phyloP scores from a whole-genome alignment of 1,140 invertebrate species.

The Pseudoatta argentina region DNA sequence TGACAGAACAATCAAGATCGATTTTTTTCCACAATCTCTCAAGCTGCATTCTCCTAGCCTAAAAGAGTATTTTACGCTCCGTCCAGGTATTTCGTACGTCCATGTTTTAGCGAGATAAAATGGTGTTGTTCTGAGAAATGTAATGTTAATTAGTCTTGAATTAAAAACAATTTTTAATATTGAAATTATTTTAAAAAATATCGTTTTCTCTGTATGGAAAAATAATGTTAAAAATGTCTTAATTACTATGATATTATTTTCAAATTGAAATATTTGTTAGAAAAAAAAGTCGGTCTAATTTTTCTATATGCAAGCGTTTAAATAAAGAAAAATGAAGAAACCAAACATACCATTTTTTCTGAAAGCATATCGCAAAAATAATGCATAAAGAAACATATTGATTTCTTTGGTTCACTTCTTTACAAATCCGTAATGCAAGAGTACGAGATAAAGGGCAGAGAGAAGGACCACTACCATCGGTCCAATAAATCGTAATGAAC shows the following conservation, averaged over 20 bases:
- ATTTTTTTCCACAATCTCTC: too few relatives aligned
- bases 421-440: constrained; percentile 20
- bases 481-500: constrained; percentile 68
- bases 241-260: not conserved
- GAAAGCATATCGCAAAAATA: not conserved
- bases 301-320: not conserved
- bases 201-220: not conserved
- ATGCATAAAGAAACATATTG: not conserved
- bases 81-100: too few relatives aligned
- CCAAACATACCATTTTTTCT: not conserved
- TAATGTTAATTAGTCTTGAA: constrained; percentile 3
- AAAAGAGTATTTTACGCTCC: too few relatives aligned
- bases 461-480: constrained; percentile 43
- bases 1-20: too few relatives aligned
- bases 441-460: not conserved
- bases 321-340: constrained; percentile 6
- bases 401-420: constrained; percentile 18
- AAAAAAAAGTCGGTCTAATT: not conserved
- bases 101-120: not conserved
- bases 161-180: constrained; percentile 17
- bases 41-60: too few relatives aligned
- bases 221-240: not conserved
- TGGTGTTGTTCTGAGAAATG: not conserved
- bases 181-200: constrained; percentile 52
- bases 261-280: not conserved